phyloP scores from a whole-genome alignment of 2,888 invertebrate species.

The Rhyacophila evoluta region DNA sequence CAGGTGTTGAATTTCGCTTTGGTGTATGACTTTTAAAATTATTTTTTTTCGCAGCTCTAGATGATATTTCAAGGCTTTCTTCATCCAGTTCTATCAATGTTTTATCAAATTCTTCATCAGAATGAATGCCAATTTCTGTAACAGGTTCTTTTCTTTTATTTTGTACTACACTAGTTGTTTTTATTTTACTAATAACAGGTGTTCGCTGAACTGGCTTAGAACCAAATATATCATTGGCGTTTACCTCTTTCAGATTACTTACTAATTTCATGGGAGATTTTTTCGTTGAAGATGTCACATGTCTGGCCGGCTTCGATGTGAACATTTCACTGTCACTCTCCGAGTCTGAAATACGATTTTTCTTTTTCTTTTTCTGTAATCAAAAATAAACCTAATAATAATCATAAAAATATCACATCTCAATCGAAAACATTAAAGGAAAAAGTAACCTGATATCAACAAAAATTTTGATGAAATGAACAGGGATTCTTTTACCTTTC shows the following conservation, averaged over 20 bases:
- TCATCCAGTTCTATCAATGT: conserved; percentile 65
- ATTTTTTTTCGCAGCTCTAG: not conserved
- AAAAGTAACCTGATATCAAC: not conserved
- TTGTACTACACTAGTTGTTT: conserved; percentile 58
- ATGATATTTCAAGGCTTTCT: not conserved
- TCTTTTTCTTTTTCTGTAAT: not conserved
- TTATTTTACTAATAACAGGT: not conserved
- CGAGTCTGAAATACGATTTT: not conserved
- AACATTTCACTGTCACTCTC: conserved; percentile 39
- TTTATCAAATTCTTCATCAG: conserved; percentile 78
- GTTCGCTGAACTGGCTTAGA: conserved; percentile 71
- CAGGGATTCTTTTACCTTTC: conserved; percentile 59
- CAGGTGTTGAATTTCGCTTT: not conserved
- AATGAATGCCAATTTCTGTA: conserved; percentile 69
- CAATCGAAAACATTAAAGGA: not conserved
- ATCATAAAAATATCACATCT: not conserved
- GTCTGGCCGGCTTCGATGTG: not conserved
- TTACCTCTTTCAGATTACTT: conserved; percentile 62
- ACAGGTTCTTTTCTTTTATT: conserved; percentile 33
- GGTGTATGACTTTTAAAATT: not conserved
- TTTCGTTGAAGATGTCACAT: conserved; percentile 7
- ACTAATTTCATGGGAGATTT: conserved; percentile 1
- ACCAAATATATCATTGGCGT: conserved; percentile 73
- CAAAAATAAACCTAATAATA: not conserved
- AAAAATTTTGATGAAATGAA: not conserved